Evolutionary conservation across 2,113 vertebrate genomes (phyloP).

Genomic region (Dasyprocta punctata): DNA sequence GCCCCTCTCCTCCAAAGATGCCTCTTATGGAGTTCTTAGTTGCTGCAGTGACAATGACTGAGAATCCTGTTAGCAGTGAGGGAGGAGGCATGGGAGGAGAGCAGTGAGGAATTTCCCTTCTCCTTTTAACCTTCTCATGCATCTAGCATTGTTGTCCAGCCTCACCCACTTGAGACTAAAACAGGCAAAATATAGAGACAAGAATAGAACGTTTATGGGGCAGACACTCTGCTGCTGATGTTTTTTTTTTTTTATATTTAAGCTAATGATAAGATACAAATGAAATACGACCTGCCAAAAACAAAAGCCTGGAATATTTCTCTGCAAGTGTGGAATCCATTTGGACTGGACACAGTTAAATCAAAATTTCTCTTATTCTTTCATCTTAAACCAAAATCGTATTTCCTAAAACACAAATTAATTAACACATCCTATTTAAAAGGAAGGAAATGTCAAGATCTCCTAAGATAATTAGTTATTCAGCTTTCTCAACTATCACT

Average conservation of each 20-base stretch:
- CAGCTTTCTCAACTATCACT: conserved; percentile 40
- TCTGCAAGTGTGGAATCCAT: not conserved
- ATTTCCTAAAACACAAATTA: conserved; percentile 66
- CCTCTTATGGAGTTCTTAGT: not conserved
- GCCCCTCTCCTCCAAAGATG: not conserved
- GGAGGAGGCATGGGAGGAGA: not conserved
- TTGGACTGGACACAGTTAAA: not conserved
- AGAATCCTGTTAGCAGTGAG: not conserved
- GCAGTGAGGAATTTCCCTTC: not conserved
- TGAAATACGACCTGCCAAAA: not conserved
- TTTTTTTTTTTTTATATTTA: not conserved
- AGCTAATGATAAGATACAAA: not conserved
- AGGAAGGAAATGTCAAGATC: conserved; percentile 67
- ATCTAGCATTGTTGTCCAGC: not conserved
- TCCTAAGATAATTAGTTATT: conserved; percentile 68
- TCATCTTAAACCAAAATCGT: conserved; percentile 47
- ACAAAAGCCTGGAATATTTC: not conserved
- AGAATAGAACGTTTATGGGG: not conserved
- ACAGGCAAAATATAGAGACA: not conserved
- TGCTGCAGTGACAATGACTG: not conserved
- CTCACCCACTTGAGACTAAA: not conserved
- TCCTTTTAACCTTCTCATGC: not conserved
- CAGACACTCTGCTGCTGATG: not conserved
- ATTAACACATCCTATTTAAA: conserved; percentile 70
- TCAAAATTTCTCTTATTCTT: conserved; percentile 40